Evolutionary conservation across 2,888 invertebrate species (phyloP).

Genomic region (Sclerodermus sp.): DNA sequence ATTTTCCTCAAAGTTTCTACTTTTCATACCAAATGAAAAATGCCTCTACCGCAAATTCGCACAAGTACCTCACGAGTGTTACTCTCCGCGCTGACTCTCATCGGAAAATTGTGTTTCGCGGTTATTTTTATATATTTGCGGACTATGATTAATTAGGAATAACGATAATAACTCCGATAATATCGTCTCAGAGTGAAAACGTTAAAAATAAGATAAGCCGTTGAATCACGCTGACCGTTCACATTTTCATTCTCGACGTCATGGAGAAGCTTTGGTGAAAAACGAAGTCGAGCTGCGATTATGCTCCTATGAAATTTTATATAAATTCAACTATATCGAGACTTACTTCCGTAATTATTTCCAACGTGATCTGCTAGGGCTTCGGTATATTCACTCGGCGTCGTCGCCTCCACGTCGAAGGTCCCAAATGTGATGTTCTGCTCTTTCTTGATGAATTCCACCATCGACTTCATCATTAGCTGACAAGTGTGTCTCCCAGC

Average conservation of each 20-base stretch:
- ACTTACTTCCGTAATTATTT: slow-evolving; percentile 64
- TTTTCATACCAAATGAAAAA: no score
- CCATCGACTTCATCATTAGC: slow-evolving; percentile 74
- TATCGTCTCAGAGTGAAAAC: no score
- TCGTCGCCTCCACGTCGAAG: slow-evolving; percentile 63
- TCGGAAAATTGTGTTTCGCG: no score
- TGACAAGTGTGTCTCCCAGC: slow-evolving; percentile 76
- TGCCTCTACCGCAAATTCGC: no score
- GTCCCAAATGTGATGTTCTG: slow-evolving; percentile 59
- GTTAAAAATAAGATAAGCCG: background rate
- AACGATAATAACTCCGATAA: no score
- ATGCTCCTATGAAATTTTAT: background rate
- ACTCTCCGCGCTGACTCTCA: no score
- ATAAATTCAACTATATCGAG: slow-evolving; percentile 1
- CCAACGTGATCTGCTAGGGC: slow-evolving; percentile 60
- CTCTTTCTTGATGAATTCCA: slow-evolving; percentile 62
- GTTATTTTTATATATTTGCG: no score
- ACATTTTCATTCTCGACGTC: background rate
- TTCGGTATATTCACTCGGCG: slow-evolving; percentile 41
- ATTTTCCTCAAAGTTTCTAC: no score
- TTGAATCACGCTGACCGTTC: background rate
- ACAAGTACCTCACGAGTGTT: no score
- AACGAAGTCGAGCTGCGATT: background rate
- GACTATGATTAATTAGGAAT: no score
- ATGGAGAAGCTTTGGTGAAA: background rate